Percentiles rank a stretch among this genome's conserved stretches.
These are phyloP conservation scores for Leptocoma aspasia DNA, from an alignment of 2,113 vertebrate species.

Conservation along the genomic window DNA sequence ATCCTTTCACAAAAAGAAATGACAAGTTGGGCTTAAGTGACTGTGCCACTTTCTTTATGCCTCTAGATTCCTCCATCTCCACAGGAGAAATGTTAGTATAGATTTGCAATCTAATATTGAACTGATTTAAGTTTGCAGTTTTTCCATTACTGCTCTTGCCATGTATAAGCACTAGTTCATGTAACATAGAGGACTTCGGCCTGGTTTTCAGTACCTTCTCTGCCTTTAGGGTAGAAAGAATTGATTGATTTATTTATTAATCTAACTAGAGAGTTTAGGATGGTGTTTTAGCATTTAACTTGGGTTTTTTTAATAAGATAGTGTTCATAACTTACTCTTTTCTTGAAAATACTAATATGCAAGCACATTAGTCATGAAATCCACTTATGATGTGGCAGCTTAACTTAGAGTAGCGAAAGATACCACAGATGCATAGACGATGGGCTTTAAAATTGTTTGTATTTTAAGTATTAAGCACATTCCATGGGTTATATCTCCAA, in stretches of 20 bases:
- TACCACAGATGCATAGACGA: neutral
- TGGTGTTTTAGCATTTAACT: neutral
- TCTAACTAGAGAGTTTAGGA: neutral
- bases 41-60: neutral
- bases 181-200: neutral
- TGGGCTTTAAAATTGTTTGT: neutral
- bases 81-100: constrained; percentile 26
- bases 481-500: neutral
- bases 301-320: neutral
- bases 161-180: neutral
- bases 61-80: constrained; percentile 12
- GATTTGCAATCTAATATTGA: constrained; percentile 28
- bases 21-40: neutral
- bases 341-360: neutral
- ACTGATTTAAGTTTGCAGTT: neutral
- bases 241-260: neutral
- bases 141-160: neutral
- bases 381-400: neutral
- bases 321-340: neutral
- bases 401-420: neutral
- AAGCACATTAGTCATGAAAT: neutral
- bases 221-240: neutral
- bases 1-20: constrained; percentile 10
- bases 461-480: neutral
- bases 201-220: neutral